phyloP scores from a whole-genome alignment of 2,888 invertebrate genomes.

The Spialia ferax region DNA sequence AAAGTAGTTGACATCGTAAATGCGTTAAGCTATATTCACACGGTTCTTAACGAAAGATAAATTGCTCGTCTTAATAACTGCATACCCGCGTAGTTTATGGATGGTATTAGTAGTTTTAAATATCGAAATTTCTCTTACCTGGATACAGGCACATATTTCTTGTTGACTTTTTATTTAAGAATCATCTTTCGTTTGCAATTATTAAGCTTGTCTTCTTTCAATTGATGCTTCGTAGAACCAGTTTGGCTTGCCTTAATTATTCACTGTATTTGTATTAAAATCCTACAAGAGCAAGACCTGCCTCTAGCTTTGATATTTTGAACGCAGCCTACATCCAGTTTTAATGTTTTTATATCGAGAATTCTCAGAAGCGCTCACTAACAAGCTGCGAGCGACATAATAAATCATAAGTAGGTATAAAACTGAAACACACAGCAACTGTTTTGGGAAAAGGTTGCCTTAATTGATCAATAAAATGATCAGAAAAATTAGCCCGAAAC shows the following conservation, averaged over 20 bases:
- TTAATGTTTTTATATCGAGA: constrained; percentile 25
- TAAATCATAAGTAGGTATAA: not conserved
- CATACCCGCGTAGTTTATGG: not conserved
- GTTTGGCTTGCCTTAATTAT: constrained; percentile 44
- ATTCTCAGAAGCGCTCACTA: constrained; percentile 28
- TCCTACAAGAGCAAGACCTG: constrained; percentile 23
- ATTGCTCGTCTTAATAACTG: not conserved
- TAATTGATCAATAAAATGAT: not conserved
- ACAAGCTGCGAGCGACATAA: constrained; percentile 22
- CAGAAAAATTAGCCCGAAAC: not conserved
- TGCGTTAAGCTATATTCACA: not conserved
- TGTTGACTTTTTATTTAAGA: constrained; percentile 22
- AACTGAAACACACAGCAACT: not conserved
- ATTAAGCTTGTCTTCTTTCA: constrained; percentile 34
- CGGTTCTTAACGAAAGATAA: not conserved
- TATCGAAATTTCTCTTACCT: constrained; percentile 12
- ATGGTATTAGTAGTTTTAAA: constrained; percentile 9
- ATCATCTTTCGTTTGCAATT: constrained; percentile 32
- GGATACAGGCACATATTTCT: constrained; percentile 10
- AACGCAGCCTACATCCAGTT: constrained; percentile 34
- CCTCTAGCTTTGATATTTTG: constrained; percentile 32
- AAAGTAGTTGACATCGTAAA: too few relatives aligned
- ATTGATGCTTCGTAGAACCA: constrained; percentile 42
- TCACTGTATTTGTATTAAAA: constrained; percentile 37
- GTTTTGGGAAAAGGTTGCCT: not conserved